These are phyloP conservation scores for Ramphastos sulfuratus DNA, from an alignment of 2,113 vertebrate species.

Conservation along the genomic window DNA sequence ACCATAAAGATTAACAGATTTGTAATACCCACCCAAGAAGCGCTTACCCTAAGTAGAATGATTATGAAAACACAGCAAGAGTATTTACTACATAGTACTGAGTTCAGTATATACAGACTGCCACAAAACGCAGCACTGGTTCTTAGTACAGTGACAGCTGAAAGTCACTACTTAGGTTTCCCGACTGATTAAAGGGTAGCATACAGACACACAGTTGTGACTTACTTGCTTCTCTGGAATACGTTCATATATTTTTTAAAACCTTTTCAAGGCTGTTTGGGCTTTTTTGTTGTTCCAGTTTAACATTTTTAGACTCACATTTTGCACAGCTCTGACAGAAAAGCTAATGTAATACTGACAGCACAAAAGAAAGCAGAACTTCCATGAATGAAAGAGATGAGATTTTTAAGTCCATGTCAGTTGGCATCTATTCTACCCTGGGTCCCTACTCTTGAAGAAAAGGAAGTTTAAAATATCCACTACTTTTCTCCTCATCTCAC, in stretches of 20 bases:
- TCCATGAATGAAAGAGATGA: not conserved
- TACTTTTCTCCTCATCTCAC: not conserved
- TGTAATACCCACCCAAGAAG: slow-evolving; percentile 71
- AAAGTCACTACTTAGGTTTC: slow-evolving; percentile 35
- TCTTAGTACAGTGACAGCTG: slow-evolving; percentile 53
- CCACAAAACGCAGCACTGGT: slow-evolving; percentile 50
- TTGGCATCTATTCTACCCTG: not conserved
- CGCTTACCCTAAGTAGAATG: slow-evolving; percentile 65
- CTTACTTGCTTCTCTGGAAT: not conserved
- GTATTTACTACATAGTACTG: slow-evolving; percentile 39
- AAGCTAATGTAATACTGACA: not conserved
- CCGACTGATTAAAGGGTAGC: slow-evolving; percentile 6
- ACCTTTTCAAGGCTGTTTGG: not conserved
- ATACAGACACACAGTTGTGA: not conserved
- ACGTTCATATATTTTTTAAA: not conserved
- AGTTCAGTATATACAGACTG: slow-evolving; percentile 58
- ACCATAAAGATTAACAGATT: slow-evolving; percentile 72
- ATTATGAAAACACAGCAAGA: slow-evolving; percentile 66
- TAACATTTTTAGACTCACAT: not conserved
- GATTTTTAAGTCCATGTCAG: not conserved
- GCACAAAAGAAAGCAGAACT: not conserved
- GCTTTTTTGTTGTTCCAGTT: not conserved
- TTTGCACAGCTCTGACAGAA: not conserved
- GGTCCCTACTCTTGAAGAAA: not conserved
- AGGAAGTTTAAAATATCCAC: not conserved